Evolutionary conservation across 2,113 vertebrate genomes (phyloP).

Genomic region (Coreoperca whiteheadi): DNA sequence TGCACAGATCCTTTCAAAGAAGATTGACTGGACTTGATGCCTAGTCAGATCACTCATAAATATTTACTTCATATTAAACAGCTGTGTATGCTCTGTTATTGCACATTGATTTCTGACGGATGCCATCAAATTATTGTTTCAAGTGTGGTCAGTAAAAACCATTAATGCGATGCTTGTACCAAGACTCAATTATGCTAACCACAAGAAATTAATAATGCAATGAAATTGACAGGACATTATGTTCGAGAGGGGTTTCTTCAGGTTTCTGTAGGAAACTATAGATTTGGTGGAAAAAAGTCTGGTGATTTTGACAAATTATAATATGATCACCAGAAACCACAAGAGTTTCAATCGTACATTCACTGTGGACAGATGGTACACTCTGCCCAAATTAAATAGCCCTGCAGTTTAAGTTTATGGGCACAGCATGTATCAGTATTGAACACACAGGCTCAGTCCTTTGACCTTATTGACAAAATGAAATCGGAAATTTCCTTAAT

Average conservation of each 20-base stretch:
- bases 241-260: neutral
- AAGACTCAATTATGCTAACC: constrained; percentile 69
- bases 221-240: constrained; percentile 38
- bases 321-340: constrained; percentile 22
- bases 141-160: constrained; percentile 77
- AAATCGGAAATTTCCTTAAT: constrained; percentile 89
- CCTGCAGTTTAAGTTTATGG: constrained; percentile 58
- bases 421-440: constrained; percentile 67
- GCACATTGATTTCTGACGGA: constrained; percentile 93
- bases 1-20: constrained; percentile 95
- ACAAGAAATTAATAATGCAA: constrained; percentile 71
- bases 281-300: neutral
- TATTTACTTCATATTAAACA: constrained; percentile 97
- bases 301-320: constrained; percentile 26
- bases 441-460: constrained; percentile 77
- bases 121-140: constrained; percentile 87
- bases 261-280: constrained; percentile 16
- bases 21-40: constrained; percentile 98
- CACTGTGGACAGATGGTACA: neutral
- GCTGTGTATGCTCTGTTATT: constrained; percentile 92
- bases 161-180: constrained; percentile 68
- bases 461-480: constrained; percentile 86
- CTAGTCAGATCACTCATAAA: constrained; percentile 99
- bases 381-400: constrained; percentile 37
- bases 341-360: constrained; percentile 1